phyloP scores from a whole-genome alignment of 2,797 vertebrate genomes.

The Acanthurus leucopareius region DNA sequence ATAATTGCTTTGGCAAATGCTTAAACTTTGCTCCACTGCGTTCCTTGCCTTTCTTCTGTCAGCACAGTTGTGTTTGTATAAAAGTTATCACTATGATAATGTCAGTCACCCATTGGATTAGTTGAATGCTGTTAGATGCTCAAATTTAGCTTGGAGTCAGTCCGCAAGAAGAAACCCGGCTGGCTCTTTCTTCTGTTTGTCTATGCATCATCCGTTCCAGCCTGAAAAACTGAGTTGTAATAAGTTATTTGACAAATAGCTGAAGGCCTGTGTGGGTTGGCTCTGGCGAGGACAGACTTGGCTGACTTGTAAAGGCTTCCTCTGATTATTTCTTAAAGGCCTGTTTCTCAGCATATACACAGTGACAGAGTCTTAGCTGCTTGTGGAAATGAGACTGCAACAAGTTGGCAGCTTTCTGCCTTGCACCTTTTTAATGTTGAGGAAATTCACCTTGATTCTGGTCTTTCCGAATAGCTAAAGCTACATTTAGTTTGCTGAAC shows the following conservation, averaged over 20 bases:
- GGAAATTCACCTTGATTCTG: constrained; percentile 8
- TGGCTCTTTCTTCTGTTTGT: constrained; percentile 45
- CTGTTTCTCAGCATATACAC: constrained; percentile 46
- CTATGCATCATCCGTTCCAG: constrained; percentile 41
- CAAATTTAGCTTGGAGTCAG: constrained; percentile 19
- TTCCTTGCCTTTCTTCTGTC: constrained; percentile 18
- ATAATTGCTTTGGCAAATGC: constrained; percentile 20
- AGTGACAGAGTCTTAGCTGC: constrained; percentile 39
- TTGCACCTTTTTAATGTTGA: background rate
- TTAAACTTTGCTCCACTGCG: constrained; percentile 15
- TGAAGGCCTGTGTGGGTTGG: constrained; percentile 70
- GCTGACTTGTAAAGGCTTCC: constrained; percentile 38
- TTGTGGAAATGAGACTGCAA: constrained; percentile 24
- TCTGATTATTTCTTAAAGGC: constrained; percentile 63
- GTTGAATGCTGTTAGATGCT: constrained; percentile 24
- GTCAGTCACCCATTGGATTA: constrained; percentile 35
- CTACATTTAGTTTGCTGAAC: constrained; percentile 13
- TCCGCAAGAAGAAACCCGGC: constrained; percentile 19
- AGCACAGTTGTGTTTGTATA: constrained; percentile 24
- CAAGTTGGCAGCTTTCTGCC: constrained; percentile 5
- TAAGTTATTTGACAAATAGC: constrained; percentile 72
- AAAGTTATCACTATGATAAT: constrained; percentile 36
- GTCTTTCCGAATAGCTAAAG: constrained; percentile 6
- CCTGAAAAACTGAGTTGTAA: constrained; percentile 51
- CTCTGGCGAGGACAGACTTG: constrained; percentile 53